phyloP scores from a whole-genome alignment of 2,113 vertebrate species.

The Cavia porcellus region DNA sequence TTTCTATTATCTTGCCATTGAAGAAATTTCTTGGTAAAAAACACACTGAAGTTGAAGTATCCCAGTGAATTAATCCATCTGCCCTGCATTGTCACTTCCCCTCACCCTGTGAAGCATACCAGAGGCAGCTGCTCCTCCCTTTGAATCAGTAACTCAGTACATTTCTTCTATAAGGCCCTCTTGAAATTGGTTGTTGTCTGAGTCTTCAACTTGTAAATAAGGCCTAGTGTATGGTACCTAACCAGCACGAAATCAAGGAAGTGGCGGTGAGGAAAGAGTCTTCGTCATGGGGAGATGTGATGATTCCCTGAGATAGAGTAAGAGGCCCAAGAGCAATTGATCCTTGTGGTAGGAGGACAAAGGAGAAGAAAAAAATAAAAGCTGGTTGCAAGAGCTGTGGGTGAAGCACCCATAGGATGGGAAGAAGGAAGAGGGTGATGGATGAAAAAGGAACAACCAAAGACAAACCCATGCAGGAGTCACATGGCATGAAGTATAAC shows the following conservation, averaged over 20 bases:
- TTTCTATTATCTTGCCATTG: not conserved
- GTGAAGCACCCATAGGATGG: not conserved
- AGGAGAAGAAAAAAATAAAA: not conserved
- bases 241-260: constrained; percentile 28
- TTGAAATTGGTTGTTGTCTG: not conserved
- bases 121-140: not conserved
- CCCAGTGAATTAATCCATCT: not conserved
- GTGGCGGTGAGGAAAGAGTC: not conserved
- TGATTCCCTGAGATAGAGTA: not conserved
- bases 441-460: not conserved
- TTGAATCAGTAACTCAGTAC: not conserved
- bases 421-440: not conserved
- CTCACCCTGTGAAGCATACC: not conserved
- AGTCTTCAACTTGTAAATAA: constrained; percentile 35
- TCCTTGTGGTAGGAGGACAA: not conserved
- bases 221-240: not conserved
- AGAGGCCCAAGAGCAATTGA: not conserved
- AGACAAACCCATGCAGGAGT: not conserved
- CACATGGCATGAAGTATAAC: not conserved
- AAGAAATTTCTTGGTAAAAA: not conserved
- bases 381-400: not conserved
- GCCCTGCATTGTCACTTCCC: not conserved
- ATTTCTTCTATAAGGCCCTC: not conserved
- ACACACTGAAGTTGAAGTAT: not conserved
- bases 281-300: not conserved